Percentiles rank a stretch among this genome's conserved stretches.
Evolutionary conservation across 2,888 invertebrate genomes (phyloP).

Genomic region (Pandemis cinnamomeana): DNA sequence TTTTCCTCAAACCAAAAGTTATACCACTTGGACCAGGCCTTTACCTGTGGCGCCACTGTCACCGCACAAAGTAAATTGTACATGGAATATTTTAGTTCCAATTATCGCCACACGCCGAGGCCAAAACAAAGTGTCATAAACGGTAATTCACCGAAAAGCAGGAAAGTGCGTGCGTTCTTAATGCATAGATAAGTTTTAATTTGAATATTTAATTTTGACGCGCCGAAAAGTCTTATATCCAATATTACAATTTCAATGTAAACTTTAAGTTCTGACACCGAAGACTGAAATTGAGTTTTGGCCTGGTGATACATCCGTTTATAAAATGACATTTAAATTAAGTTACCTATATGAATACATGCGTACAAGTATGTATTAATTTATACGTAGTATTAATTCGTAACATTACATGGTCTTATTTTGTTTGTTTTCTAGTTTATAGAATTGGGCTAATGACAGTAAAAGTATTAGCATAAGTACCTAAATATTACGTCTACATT

Average conservation of each 20-base stretch:
- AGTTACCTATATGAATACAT: background rate
- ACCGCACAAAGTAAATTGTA: background rate
- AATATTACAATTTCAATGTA: background rate
- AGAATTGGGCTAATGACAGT: background rate
- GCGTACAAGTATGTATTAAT: background rate
- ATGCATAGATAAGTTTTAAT: constrained; percentile 23
- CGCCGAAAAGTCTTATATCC: background rate
- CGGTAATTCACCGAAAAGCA: constrained; percentile 31
- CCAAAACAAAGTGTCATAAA: background rate
- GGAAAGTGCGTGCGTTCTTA: constrained; percentile 29
- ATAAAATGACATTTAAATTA: background rate
- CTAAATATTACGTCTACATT: background rate
- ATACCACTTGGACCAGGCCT: background rate
- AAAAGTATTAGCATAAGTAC: background rate
- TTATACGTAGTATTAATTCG: background rate
- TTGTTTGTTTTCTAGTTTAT: background rate
- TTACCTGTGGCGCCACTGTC: constrained; percentile 2
- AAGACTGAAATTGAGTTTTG: background rate
- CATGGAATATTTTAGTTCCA: constrained; percentile 6
- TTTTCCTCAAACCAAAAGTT: constrained; percentile 7
- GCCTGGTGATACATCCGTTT: background rate
- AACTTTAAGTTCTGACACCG: background rate
- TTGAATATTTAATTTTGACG: constrained; percentile 21
- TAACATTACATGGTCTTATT: background rate
- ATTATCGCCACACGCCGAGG: background rate